These are phyloP conservation scores for Haliclona indistincta DNA, from an alignment of 37 sponge, comb jelly and placozoan genomes.

Conservation along the genomic window DNA sequence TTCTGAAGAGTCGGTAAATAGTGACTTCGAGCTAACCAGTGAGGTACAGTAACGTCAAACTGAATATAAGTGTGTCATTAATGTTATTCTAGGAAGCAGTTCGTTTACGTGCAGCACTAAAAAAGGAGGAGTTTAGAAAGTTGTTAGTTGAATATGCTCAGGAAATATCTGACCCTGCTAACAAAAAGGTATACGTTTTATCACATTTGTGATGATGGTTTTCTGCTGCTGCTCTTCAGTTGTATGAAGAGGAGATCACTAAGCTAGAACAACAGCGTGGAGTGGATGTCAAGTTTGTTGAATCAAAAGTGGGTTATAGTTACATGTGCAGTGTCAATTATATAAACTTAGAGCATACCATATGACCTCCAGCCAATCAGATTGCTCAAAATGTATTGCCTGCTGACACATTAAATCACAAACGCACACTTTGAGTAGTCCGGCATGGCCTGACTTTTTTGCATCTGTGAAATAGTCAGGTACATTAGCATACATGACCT, in stretches of 20 bases:
- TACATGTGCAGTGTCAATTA: too few relatives aligned
- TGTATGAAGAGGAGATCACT: slow-evolving; percentile 87
- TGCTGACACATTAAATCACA: too few relatives aligned
- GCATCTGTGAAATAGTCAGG: too few relatives aligned
- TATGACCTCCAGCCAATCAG: too few relatives aligned
- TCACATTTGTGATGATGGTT: neutral
- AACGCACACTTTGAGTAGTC: too few relatives aligned
- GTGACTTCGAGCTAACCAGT: neutral
- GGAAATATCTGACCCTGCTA: slow-evolving; percentile 86
- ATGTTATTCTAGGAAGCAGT: slow-evolving; percentile 62
- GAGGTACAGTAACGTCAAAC: neutral
- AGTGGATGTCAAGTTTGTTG: slow-evolving; percentile 82
- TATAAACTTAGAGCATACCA: too few relatives aligned
- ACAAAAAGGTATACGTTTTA: slow-evolving; percentile 39
- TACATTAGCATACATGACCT: too few relatives aligned
- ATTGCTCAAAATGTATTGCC: too few relatives aligned
- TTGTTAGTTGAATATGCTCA: slow-evolving; percentile 85
- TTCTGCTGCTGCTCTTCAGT: slow-evolving; percentile 2
- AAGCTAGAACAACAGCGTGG: slow-evolving; percentile 85
- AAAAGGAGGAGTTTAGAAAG: slow-evolving; percentile 89
- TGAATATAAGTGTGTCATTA: neutral
- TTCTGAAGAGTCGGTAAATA: neutral
- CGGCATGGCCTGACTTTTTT: too few relatives aligned
- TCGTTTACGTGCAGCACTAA: slow-evolving; percentile 63
- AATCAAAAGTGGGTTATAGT: slow-evolving; percentile 54